A percentile compares a stretch with the other conserved stretches of the same genome.
Evolutionary conservation across 1,140 invertebrate genomes (phyloP).

Genomic region (Drosophila pseudoobscura): DNA sequence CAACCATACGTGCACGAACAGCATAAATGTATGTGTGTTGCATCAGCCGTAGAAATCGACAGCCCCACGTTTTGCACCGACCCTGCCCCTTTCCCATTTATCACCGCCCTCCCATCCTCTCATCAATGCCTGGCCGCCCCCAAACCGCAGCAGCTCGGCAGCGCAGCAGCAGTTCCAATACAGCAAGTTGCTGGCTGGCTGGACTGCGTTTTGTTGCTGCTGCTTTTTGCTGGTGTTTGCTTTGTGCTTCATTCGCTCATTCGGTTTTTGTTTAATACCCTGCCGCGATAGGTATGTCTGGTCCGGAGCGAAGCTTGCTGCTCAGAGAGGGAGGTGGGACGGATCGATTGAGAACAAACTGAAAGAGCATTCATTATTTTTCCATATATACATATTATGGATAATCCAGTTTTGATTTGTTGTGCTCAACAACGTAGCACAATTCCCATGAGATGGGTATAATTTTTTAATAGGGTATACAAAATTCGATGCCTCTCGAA

Average conservation of each 20-base stretch:
- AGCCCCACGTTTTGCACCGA: conserved; percentile 66
- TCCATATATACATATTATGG: no score
- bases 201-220: conserved; percentile 53
- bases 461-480: not conserved
- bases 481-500: not conserved
- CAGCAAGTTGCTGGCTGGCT: conserved; percentile 53
- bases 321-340: not conserved
- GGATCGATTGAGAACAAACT: not conserved
- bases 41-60: conserved; percentile 79
- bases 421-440: no score
- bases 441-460: no score
- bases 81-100: conserved; percentile 50
- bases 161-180: conserved; percentile 53
- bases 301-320: conserved; percentile 10
- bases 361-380: no score
- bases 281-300: conserved; percentile 5
- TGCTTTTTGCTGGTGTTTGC: conserved; percentile 20
- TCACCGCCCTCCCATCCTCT: conserved; percentile 5
- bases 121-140: conserved; percentile 32
- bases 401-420: no score
- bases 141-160: conserved; percentile 18
- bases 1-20: conserved; percentile 1
- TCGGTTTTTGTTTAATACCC: conserved; percentile 41
- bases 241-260: conserved; percentile 30
- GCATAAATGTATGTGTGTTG: conserved; percentile 61